phyloP scores from a whole-genome alignment of 92 coral and sea anemone species.

The Phymanthus crucifer region DNA sequence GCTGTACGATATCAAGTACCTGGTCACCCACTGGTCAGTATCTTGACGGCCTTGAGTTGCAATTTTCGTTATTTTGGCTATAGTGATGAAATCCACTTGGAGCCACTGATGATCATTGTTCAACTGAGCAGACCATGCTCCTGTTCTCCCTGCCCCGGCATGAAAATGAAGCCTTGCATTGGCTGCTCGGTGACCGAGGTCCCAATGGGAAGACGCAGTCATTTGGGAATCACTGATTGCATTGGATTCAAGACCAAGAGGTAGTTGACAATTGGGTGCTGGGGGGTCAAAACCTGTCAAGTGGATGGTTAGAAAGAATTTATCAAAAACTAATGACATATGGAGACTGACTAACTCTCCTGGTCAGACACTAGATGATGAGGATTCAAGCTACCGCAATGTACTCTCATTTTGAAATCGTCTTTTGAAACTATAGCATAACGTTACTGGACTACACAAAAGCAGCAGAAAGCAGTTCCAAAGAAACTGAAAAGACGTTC shows the following conservation, averaged over 20 bases:
- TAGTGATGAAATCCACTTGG: slow-evolving; percentile 32
- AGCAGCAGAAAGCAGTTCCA: too few species aligned
- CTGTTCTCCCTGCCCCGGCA: not conserved
- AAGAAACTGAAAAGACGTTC: not conserved
- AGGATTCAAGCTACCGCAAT: too few species aligned
- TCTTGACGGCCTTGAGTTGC: too few species aligned
- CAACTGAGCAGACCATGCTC: slow-evolving; percentile 25
- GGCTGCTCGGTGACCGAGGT: too few species aligned
- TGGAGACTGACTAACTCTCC: too few species aligned
- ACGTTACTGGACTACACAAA: too few species aligned
- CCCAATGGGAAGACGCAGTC: slow-evolving; percentile 27
- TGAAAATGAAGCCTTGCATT: too few species aligned
- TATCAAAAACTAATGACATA: too few species aligned
- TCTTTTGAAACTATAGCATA: too few species aligned
- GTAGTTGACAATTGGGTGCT: not conserved
- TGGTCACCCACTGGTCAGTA: slow-evolving; percentile 18
- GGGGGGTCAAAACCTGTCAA: not conserved
- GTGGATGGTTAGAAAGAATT: not conserved
- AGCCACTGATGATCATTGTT: slow-evolving; percentile 30
- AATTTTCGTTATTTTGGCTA: slow-evolving; percentile 9
- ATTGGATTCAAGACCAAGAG: slow-evolving; percentile 40
- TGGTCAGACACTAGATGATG: too few species aligned
- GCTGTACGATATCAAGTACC: slow-evolving; percentile 29
- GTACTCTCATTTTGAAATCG: too few species aligned
- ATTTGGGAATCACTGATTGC: slow-evolving; percentile 36